These are phyloP conservation scores for Leptopilina clavipes DNA, from an alignment of 1,140 invertebrate genomes.

Conservation along the genomic window DNA sequence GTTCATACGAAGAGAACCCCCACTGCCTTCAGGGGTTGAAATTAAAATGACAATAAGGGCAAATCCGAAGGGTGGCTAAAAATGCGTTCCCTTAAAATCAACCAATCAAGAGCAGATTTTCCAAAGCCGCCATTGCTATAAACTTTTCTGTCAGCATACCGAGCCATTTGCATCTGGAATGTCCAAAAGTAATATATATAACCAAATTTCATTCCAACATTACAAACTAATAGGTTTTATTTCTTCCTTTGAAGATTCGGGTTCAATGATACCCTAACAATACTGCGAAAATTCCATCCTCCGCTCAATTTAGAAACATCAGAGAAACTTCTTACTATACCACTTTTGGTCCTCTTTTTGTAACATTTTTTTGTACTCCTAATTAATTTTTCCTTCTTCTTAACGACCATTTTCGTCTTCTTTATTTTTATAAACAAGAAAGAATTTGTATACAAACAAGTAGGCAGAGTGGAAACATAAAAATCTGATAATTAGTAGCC, in stretches of 20 bases:
- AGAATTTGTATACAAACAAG: neutral
- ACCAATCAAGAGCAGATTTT: slow-evolving; percentile 69
- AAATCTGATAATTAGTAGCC: slow-evolving; percentile 61
- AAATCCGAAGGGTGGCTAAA: slow-evolving; percentile 73
- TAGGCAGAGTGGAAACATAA: slow-evolving; percentile 1
- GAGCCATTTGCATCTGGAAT: slow-evolving; percentile 43
- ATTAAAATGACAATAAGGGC: slow-evolving; percentile 75
- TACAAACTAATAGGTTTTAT: neutral
- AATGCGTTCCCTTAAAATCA: slow-evolving; percentile 65
- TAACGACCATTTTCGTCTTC: slow-evolving; percentile 1
- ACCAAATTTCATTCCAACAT: neutral
- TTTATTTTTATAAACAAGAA: too few species aligned
- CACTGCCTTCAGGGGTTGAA: slow-evolving; percentile 62
- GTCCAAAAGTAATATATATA: neutral
- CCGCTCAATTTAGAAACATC: too few species aligned
- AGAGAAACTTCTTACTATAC: neutral
- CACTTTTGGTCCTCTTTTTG: neutral
- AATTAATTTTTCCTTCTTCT: neutral
- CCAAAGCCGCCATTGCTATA: slow-evolving; percentile 66
- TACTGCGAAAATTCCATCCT: too few species aligned
- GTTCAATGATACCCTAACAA: too few species aligned
- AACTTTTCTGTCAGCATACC: slow-evolving; percentile 53
- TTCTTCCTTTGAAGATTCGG: slow-evolving; percentile 6
- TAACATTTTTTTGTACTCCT: slow-evolving; percentile 8
- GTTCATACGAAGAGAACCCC: slow-evolving; percentile 57